A percentile compares a stretch with the other conserved stretches of the same genome.
Conservation (phyloP, 1,140 invertebrate species). For the Sitobion miscanthi region DNA sequence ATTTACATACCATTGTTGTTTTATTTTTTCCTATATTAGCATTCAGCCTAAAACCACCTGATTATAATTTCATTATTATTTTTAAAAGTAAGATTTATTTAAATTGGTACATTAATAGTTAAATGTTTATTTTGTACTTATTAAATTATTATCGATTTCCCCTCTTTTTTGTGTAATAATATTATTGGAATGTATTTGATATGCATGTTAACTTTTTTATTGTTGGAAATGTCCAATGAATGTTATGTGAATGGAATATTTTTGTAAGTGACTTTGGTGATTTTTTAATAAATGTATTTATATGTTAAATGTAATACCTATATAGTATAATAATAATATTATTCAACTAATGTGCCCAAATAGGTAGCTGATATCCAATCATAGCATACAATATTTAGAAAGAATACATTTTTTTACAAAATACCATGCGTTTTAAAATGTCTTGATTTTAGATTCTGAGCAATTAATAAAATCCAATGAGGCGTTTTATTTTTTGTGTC, state of each 20-base stretch:
- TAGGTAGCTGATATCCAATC: background rate
- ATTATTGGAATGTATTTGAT: constrained; percentile 42
- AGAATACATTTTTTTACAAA: no score
- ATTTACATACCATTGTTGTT: background rate
- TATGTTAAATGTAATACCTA: background rate
- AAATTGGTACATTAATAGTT: background rate
- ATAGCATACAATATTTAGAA: background rate
- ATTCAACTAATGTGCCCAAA: background rate
- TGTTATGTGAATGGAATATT: constrained; percentile 26
- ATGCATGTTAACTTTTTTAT: constrained; percentile 35
- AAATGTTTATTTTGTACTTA: background rate
- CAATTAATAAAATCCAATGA: no score
- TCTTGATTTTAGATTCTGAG: no score
- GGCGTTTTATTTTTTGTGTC: no score
- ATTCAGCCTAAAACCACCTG: background rate
- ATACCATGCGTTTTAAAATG: no score
- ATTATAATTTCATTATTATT: constrained; percentile 10
- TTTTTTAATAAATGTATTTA: constrained; percentile 24
- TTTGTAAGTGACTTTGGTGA: background rate
- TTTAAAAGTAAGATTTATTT: background rate
- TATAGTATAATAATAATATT: background rate
- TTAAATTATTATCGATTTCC: constrained; percentile 23
- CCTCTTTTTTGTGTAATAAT: background rate
- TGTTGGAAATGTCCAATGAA: constrained; percentile 9
- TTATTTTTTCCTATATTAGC: constrained; percentile 25